A percentile compares a stretch with the other conserved stretches of the same genome.
phyloP scores from a whole-genome alignment of 1,140 invertebrate species.

The Wiebesia pumilae region DNA sequence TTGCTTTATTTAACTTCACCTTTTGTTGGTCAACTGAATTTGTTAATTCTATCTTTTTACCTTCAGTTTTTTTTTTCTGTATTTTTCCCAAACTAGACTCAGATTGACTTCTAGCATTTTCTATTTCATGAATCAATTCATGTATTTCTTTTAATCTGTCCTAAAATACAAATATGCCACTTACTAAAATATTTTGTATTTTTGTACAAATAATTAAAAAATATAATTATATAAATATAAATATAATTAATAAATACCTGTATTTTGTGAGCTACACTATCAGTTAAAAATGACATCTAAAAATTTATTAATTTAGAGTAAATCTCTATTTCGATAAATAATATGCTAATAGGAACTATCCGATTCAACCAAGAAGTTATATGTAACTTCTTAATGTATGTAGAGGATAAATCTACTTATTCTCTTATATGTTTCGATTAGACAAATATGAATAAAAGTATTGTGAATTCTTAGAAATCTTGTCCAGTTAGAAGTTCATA shows the following conservation, averaged over 20 bases:
- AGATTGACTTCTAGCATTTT: slow-evolving; percentile 83
- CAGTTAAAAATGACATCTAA: background rate
- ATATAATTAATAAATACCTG: background rate
- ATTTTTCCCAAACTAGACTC: slow-evolving; percentile 86
- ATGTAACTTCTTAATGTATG: background rate
- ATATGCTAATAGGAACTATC: background rate
- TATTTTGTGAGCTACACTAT: background rate
- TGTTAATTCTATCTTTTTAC: slow-evolving; percentile 80
- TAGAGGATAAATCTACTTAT: background rate
- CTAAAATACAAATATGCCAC: slow-evolving; percentile 65
- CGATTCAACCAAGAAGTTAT: background rate
- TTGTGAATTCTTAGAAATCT: background rate
- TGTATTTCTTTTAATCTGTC: slow-evolving; percentile 87
- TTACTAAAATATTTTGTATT: background rate
- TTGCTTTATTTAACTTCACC: slow-evolving; percentile 84
- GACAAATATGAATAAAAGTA: background rate
- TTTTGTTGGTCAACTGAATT: slow-evolving; percentile 80
- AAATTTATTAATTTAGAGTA: background rate
- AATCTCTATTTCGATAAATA: background rate
- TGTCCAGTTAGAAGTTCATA: background rate
- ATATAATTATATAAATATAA: no score
- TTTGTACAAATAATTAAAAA: background rate
- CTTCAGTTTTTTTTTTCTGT: slow-evolving; percentile 83
- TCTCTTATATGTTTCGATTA: background rate
- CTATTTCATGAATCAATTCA: slow-evolving; percentile 84